Base-by-base conservation (phyloP, 2,888 invertebrate species). In the Liodrosophila aerea region DNA sequence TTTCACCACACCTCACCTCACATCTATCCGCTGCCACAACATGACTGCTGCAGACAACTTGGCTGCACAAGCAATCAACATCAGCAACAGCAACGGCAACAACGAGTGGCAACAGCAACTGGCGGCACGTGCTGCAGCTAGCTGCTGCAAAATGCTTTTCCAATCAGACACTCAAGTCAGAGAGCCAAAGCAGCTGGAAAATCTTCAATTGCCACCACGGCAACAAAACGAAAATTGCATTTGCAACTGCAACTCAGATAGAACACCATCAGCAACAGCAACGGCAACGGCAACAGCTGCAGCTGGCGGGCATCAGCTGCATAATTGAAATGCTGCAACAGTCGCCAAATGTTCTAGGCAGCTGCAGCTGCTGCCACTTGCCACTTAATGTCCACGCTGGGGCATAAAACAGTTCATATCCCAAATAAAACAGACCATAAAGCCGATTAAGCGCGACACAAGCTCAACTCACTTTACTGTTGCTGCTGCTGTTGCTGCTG, bases 351-450 rank as follows among this genome's bases (percentile, higher is more conserved):
- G 68, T 73, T 73, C 69, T 73, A 58, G 22, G 57, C 52, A 22
- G 36, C 46, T 13, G 18, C 44, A 22, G 34, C 58, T 40, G 41
- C 64, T 53, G 40, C 53, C 56, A 45, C 33, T 53, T 60, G 67
- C 46, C 30, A 60, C 52, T 49, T 66, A 66, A 61, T 61, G 51
- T 51, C 37, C 51, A 56, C 39, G 39, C 52, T 49, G 57, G 41
- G 43, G 47, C 64, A 65, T 74, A 64, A 69, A 72, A 78, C 78
- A 80, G 85, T 82, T 80, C 80, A 83, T 82, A 80, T 80, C 83
- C 70, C 59, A 80, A 75, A 82, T 80, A 85, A 80, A 85, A 85
- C 85, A 82, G 80, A 82, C 76, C 85, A 78, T 85, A 85, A 85
- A 80, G 85, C 78, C 83, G 78, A 80, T 80, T 80, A 85, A 82